These are phyloP conservation scores for Felis chaus DNA, from an alignment of 2,113 vertebrate species.

Conservation along the genomic window DNA sequence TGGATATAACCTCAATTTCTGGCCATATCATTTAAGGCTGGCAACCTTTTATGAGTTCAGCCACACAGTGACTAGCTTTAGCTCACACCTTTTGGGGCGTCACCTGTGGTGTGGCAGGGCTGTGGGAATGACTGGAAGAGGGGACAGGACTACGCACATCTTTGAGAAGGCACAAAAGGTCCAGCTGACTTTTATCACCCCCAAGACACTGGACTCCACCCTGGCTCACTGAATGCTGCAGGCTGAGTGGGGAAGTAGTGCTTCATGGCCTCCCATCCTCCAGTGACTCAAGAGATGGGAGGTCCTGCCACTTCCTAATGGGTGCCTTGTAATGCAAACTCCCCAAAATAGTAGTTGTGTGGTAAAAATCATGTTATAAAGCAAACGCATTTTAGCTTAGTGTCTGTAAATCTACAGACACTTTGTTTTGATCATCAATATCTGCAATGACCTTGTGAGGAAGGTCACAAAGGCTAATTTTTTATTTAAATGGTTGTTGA, in stretches of 20 bases:
- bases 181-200: not conserved
- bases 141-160: not conserved
- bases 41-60: not conserved
- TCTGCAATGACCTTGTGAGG: not conserved
- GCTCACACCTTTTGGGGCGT: not conserved
- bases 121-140: not conserved
- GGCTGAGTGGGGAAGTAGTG: not conserved
- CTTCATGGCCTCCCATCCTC: not conserved
- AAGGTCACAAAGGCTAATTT: not conserved
- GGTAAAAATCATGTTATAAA: not conserved
- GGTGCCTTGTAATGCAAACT: not conserved
- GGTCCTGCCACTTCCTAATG: not conserved
- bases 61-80: not conserved
- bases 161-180: not conserved
- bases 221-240: not conserved
- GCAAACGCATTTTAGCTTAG: not conserved
- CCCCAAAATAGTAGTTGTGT: not conserved
- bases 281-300: not conserved
- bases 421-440: not conserved
- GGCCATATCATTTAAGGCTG: not conserved
- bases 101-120: not conserved
- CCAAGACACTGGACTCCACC: not conserved
- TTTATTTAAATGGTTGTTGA: not conserved
- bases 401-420: not conserved
- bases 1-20: not conserved